Evolutionary conservation across 92 coral and sea anemone species (phyloP), one percentile per base, ranked within the genome.

Genomic region (Desmophyllum pertusum): DNA sequence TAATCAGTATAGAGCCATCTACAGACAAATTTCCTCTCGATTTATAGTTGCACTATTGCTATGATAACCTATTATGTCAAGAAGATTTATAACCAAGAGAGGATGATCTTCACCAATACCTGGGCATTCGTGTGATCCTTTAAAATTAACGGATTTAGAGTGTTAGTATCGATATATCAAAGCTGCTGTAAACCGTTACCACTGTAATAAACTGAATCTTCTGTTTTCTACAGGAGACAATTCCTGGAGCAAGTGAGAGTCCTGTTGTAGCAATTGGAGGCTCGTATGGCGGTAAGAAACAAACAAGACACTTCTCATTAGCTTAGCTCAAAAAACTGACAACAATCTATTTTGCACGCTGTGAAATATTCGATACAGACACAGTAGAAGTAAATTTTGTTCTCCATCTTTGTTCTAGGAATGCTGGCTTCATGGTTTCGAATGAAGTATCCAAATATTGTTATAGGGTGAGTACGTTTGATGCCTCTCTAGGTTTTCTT

Each of bases 371-470:
- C 9, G 19, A 8, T 6, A 6, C 45, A 25, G 4, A 0, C 4
- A 25, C 13, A 15, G 14, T 31, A 10, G 67, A 62, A 10, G 0
- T 0, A 62, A 35, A 53, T n/a, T 15, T 10, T 19, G 48, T 36
- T 30, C 4, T 38, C 0, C 25, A 13, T 40, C 27, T 64, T 11
- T 31, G 18, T 55, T 79, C n/a, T 51, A 96, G 99, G 99, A 59
- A 96, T 96, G 99, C 86, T 96, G 71, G 91, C 99, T 3, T 91
- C 99, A 6, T 96, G 99, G 99, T 64, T 96, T 68, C 88, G 99
- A 69, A 96, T 96, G 99, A 96, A 96, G 76, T 96, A 92, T 63
- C 99, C 99, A 7, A 91, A 96, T 57, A 45, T 91, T 76, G 94
- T 96, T 23, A 89, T 87, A 39, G 99, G 95, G 99, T 96, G 72